phyloP scores from a whole-genome alignment of 1,140 invertebrate genomes.

The Rhopalosiphum maidis region DNA sequence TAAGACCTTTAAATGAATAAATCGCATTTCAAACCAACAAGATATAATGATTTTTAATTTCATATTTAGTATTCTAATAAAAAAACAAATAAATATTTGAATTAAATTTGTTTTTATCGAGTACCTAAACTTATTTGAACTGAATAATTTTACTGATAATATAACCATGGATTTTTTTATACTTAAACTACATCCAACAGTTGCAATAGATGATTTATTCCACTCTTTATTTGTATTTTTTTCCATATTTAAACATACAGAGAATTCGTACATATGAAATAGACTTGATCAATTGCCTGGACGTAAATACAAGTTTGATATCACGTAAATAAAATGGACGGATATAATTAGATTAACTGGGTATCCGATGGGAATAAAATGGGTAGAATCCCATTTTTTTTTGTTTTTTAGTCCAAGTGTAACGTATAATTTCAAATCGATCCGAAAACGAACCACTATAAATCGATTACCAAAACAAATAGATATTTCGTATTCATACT shows the following conservation, averaged over 20 bases:
- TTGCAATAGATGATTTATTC: neutral
- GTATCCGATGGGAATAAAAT: neutral
- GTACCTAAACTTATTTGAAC: neutral
- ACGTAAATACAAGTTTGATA: neutral
- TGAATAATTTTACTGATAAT: neutral
- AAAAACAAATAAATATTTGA: neutral
- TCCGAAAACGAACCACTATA: neutral
- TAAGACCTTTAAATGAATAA: neutral
- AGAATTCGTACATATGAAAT: neutral
- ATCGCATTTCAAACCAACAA: neutral
- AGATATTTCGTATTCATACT: neutral
- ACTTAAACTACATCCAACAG: neutral
- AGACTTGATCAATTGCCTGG: constrained; percentile 25
- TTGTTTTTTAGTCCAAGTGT: neutral
- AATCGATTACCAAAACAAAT: constrained; percentile 19
- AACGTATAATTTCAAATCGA: neutral
- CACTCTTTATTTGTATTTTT: neutral
- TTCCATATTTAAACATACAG: constrained; percentile 32
- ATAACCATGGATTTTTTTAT: neutral
- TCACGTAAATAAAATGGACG: constrained; percentile 5
- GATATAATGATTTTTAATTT: neutral
- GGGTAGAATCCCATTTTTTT: neutral
- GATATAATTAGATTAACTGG: constrained; percentile 41
- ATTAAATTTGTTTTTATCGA: neutral
- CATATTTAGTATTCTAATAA: neutral